Evolutionary conservation across 2,888 invertebrate genomes (phyloP).

Genomic region (Trachelus tabidus): DNA sequence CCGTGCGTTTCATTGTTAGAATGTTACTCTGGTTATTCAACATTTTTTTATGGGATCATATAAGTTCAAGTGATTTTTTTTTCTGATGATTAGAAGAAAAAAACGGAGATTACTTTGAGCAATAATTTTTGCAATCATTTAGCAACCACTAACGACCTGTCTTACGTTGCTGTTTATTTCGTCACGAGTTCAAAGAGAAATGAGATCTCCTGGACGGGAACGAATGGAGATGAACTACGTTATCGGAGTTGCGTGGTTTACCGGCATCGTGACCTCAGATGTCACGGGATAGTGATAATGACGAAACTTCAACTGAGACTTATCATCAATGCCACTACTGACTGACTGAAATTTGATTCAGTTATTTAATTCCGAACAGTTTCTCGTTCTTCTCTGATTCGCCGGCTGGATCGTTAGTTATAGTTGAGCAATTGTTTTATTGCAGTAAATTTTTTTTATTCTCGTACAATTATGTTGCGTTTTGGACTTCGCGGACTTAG

Average conservation of each 20-base stretch:
- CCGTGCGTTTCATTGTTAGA: no score
- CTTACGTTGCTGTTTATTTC: background rate
- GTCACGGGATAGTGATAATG: slow-evolving; percentile 21
- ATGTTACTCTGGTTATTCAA: no score
- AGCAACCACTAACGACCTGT: background rate
- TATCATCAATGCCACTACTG: background rate
- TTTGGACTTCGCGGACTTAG: slow-evolving; percentile 5
- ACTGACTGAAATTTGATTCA: background rate
- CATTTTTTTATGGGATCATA: background rate
- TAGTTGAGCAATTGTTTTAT: background rate
- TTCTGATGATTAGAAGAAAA: background rate
- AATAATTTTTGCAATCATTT: background rate
- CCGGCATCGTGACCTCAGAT: slow-evolving; percentile 35
- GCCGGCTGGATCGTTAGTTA: background rate
- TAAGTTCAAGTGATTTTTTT: background rate
- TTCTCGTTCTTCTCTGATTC: background rate
- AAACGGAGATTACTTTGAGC: background rate
- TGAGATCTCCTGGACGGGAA: background rate
- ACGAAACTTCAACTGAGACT: background rate
- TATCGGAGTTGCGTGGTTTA: background rate
- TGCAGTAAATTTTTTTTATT: background rate
- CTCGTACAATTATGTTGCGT: slow-evolving; percentile 21
- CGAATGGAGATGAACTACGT: background rate
- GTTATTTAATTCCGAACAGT: background rate
- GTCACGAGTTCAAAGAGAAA: background rate